Percentiles rank a stretch among this genome's conserved stretches.
phyloP scores from a whole-genome alignment of 2,113 vertebrate genomes.

The Myiopsitta monachus region DNA sequence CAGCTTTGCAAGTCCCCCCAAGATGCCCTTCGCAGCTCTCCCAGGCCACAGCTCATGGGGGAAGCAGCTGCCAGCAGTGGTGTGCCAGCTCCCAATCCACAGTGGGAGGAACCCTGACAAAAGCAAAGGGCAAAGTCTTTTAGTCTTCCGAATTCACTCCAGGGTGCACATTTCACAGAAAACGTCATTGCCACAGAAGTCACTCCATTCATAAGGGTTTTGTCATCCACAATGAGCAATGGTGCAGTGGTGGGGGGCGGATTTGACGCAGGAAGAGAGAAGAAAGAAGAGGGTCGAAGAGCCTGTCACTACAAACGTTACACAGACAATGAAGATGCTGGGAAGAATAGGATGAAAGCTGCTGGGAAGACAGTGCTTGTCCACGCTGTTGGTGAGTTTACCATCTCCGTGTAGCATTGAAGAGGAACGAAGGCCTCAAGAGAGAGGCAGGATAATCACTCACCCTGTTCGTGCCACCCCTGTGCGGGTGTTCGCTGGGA shows the following conservation, averaged over 20 bases:
- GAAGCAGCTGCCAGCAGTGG: rapidly evolving
- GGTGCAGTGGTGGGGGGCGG: slow-evolving; percentile 20
- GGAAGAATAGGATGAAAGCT: not conserved
- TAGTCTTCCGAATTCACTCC: not conserved
- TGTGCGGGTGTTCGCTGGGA: rapidly evolving
- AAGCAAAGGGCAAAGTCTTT: not conserved
- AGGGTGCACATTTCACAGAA: not conserved
- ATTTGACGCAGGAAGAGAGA: slow-evolving; percentile 38
- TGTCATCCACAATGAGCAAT: slow-evolving; percentile 7
- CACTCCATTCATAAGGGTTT: slow-evolving; percentile 8
- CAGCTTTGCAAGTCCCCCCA: not conserved
- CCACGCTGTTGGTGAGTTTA: not conserved
- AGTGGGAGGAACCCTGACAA: not conserved
- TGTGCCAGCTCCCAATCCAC: not conserved
- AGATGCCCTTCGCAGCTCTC: not conserved
- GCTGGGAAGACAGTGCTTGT: not conserved
- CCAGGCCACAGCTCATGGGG: rapidly evolving
- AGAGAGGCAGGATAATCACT: not conserved
- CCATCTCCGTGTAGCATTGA: not conserved
- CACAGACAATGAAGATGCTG: not conserved
- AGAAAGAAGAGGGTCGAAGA: not conserved
- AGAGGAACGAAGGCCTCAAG: not conserved
- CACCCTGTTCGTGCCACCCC: not conserved
- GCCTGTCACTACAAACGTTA: not conserved
- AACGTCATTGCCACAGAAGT: slow-evolving; percentile 8